phyloP scores from a whole-genome alignment of 2,888 invertebrate genomes.

The Ypsolopha sequella region DNA sequence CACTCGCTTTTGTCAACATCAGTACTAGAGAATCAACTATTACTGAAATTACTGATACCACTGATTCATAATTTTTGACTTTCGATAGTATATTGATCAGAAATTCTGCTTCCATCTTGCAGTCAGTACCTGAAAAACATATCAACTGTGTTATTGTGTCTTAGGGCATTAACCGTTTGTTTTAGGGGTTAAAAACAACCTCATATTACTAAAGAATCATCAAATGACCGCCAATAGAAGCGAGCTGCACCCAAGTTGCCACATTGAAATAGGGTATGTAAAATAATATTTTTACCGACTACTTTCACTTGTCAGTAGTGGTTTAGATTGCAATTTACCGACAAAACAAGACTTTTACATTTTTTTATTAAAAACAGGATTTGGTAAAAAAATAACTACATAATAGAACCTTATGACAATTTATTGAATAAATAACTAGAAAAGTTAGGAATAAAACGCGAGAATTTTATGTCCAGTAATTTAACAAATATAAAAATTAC shows the following conservation, averaged over 20 bases:
- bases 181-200: conserved; percentile 23
- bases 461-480: too few relatives aligned
- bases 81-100: conserved; percentile 12
- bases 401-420: background rate
- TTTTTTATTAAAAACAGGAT: background rate
- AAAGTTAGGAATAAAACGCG: too few relatives aligned
- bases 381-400: background rate
- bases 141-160: background rate
- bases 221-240: conserved; percentile 28
- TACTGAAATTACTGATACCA: too few relatives aligned
- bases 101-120: conserved; percentile 18
- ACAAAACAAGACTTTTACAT: conserved; percentile 3
- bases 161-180: background rate
- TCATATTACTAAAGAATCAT: conserved; percentile 61
- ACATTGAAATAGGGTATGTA: conserved; percentile 17
- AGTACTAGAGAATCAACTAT: conserved; percentile 24
- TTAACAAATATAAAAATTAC: too few relatives aligned
- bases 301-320: background rate
- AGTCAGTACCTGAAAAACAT: conserved; percentile 4
- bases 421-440: too few relatives aligned
- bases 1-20: conserved; percentile 18
- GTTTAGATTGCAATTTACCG: background rate
- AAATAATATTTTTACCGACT: background rate
- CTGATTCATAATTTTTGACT: conserved; percentile 16
- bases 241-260: conserved; percentile 49